Base-by-base conservation (phyloP, 2,113 vertebrate species). In the Pelobates fuscus region DNA sequence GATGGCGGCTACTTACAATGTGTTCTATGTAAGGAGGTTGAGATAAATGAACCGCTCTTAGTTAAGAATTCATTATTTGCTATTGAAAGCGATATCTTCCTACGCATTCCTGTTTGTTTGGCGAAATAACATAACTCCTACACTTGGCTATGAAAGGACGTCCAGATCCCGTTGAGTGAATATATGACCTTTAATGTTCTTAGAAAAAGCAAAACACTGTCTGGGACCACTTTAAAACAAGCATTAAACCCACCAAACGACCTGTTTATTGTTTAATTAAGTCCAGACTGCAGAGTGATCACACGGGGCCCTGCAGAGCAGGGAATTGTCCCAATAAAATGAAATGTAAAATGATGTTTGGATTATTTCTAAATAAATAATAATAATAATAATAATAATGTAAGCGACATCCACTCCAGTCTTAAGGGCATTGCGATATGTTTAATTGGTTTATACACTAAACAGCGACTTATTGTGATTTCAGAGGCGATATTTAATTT, bases 101-200 rank as follows among this genome's bases (percentile, higher is more conserved):
- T 81, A 86, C 11, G 25, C 15, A 78, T 81, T 79, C 83, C 86
- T 89, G 83, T 82, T 86, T 83, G 79, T 78, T 77, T 87, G 85
- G 85, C 86, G 87, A 87, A 85, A 26, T 87, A 81, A 81, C 79
- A 71, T 83, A 81, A 82, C 86, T 88, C 83, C 84, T 84, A 79
- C 84, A 84, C 82, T 78, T 85, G 78, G 81, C 63, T 20, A 80
- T 79, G 86, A 86, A 82, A 86, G 46, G 77, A 88, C 80, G 81
- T 85, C 82, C 78, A 82, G 84, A 84, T 85, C 84, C 81, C 81
- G 79, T 82, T 82, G 82, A 86, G 80, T 77, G 77, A 86, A 86
- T 81, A 82, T 75, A 85, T 88, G 80, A 87, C 81, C 87, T 81
- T 71, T 84, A 57, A 80, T 84, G 25, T 80, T 82, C 82, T 84